Percentiles rank a stretch among this genome's conserved stretches.
These are phyloP conservation scores for Pyralis farinalis DNA, from an alignment of 2,888 invertebrate species.

Conservation along the genomic window DNA sequence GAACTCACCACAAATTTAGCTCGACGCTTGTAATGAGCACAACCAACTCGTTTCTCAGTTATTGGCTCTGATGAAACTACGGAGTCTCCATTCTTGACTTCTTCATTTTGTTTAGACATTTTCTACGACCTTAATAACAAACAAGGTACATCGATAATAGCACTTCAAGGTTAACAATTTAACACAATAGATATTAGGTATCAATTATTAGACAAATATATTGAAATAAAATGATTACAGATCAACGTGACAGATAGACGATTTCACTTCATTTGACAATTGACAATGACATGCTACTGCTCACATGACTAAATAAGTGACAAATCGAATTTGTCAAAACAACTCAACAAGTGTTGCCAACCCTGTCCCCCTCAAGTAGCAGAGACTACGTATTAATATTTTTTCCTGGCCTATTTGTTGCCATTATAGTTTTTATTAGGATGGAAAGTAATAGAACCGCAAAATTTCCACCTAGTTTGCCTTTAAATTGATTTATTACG, in stretches of 20 bases:
- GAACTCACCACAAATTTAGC: conserved; percentile 91
- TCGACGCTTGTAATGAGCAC: conserved; percentile 91
- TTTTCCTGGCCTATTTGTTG: too few relatives aligned
- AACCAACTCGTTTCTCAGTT: conserved; percentile 82
- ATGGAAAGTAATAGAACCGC: too few relatives aligned
- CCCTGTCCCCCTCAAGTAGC: too few relatives aligned
- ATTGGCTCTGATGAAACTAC: conserved; percentile 34
- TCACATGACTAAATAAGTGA: too few relatives aligned
- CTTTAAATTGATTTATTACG: too few relatives aligned
- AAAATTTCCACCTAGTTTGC: too few relatives aligned
- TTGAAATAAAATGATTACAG: conserved; percentile 5
- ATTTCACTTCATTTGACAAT: neutral
- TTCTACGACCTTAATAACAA: conserved; percentile 20
- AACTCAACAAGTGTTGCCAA: too few relatives aligned
- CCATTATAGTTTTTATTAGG: too few relatives aligned
- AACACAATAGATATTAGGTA: conserved; percentile 9
- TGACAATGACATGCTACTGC: neutral
- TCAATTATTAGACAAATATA: conserved; percentile 1
- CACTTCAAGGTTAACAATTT: conserved; percentile 19
- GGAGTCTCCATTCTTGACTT: conserved; percentile 37
- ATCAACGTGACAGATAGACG: conserved; percentile 12
- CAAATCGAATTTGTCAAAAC: too few relatives aligned
- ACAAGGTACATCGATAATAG: conserved; percentile 19
- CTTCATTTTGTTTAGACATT: conserved; percentile 55
- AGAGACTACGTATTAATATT: too few relatives aligned